These are phyloP conservation scores for Sebastes nivosus DNA, from an alignment of 2,797 vertebrate genomes.

Conservation along the genomic window DNA sequence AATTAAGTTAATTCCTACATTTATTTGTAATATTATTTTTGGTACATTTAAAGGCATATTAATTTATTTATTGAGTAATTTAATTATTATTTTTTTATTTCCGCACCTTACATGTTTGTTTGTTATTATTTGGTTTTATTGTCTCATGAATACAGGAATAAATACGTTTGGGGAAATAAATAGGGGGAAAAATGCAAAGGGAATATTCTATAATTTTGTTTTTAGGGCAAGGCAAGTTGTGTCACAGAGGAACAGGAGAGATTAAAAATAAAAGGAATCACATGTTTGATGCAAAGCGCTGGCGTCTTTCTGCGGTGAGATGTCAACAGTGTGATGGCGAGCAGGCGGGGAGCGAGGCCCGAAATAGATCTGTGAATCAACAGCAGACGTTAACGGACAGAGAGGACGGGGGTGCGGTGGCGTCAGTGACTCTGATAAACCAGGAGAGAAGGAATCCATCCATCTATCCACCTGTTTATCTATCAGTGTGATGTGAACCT, in stretches of 20 bases:
- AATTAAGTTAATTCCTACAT: no score
- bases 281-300: not conserved
- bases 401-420: not conserved
- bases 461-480: not conserved
- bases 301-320: not conserved
- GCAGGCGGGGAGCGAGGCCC: conserved; percentile 3
- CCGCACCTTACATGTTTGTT: no score
- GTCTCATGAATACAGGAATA: no score
- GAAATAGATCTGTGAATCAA: conserved; percentile 53
- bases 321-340: not conserved
- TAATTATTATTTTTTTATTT: no score
- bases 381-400: conserved; percentile 15
- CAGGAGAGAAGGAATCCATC: not conserved
- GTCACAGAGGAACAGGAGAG: not conserved
- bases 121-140: no score
- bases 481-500: not conserved
- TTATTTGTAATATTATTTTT: no score
- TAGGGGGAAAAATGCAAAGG: no score
- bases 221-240: no score
- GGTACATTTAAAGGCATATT: no score
- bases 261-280: not conserved
- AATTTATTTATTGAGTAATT: no score
- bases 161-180: no score
- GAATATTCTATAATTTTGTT: rapidly evolving
- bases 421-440: conserved; percentile 30